phyloP scores from a whole-genome alignment of 2,113 vertebrate genomes.

The Chlorodrepanis virens region DNA sequence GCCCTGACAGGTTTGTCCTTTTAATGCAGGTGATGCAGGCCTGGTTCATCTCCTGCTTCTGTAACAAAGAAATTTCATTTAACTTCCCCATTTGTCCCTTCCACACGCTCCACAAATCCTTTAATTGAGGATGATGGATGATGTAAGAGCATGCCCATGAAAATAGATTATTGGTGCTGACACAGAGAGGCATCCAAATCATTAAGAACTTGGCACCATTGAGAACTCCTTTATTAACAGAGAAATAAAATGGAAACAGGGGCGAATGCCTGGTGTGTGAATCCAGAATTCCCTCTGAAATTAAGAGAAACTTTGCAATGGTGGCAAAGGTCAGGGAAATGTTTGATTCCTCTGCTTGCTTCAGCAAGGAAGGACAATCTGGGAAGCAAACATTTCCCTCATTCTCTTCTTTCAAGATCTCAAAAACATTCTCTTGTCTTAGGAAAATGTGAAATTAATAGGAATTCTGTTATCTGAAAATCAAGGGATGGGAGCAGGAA shows the following conservation, averaged over 20 bases:
- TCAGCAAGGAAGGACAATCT: background rate
- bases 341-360: background rate
- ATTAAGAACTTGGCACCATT: background rate
- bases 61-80: background rate
- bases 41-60: background rate
- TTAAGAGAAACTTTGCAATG: background rate
- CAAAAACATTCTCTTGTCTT: background rate
- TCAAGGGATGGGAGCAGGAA: background rate
- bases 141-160: background rate
- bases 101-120: fast-evolving
- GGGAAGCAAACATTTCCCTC: background rate
- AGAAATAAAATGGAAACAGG: background rate
- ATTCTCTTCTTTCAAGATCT: background rate
- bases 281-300: background rate
- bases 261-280: background rate
- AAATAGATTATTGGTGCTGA: background rate
- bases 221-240: background rate
- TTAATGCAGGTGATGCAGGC: background rate
- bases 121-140: background rate
- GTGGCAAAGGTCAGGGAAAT: background rate
- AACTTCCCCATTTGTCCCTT: background rate
- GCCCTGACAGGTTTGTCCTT: background rate
- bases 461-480: background rate
- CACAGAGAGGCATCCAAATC: background rate
- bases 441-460: background rate